These are phyloP conservation scores for Adineta ricciae DNA, from an alignment of 2,888 invertebrate genomes.

Conservation along the genomic window DNA sequence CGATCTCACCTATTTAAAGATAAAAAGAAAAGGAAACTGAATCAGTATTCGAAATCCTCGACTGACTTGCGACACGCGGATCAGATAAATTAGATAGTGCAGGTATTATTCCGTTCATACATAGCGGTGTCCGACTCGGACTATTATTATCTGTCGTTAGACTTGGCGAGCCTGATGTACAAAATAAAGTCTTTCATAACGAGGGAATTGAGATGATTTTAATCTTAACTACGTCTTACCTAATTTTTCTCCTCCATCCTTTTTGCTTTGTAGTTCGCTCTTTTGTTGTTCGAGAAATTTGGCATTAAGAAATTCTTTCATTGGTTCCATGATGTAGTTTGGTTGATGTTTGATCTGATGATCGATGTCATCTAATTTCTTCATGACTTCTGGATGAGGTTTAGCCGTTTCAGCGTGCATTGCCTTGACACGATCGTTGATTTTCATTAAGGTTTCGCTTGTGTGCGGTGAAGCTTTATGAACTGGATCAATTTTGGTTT, in stretches of 20 bases:
- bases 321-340: background rate
- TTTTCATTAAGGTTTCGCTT: background rate
- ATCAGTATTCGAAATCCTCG: background rate
- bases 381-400: background rate
- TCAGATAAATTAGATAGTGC: background rate
- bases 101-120: background rate
- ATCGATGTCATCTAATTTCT: background rate
- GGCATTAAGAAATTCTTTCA: background rate
- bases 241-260: background rate
- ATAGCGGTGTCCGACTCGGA: background rate
- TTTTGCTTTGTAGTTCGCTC: background rate
- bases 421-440: background rate
- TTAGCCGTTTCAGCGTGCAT: background rate
- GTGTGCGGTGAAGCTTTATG: background rate
- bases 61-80: background rate
- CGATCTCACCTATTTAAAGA: background rate
- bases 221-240: background rate
- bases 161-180: background rate
- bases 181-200: background rate
- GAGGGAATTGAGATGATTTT: background rate
- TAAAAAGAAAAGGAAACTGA: background rate
- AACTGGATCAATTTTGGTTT: conserved; percentile 2
- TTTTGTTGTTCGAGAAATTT: background rate
- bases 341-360: background rate
- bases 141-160: background rate